These are phyloP conservation scores for Otus sunia DNA, from an alignment of 2,113 vertebrate species.

Conservation along the genomic window DNA sequence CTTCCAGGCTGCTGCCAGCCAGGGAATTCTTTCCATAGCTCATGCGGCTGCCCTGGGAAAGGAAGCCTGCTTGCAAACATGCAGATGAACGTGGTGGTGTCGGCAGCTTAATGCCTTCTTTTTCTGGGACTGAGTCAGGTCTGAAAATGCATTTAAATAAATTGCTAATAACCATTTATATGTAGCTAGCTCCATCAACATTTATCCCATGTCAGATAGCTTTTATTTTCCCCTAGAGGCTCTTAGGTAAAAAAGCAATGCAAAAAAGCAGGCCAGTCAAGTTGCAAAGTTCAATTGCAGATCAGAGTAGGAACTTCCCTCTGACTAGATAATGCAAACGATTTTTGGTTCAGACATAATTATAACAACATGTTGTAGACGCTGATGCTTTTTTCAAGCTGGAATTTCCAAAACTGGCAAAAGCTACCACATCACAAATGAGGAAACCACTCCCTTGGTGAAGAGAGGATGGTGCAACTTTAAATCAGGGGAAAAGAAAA, in stretches of 20 bases:
- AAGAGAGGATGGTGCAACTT: neutral
- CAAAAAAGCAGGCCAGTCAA: neutral
- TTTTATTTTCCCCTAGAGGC: neutral
- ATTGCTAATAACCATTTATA: neutral
- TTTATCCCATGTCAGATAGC: neutral
- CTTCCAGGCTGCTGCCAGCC: slow-evolving; percentile 20
- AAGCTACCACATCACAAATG: slow-evolving; percentile 39
- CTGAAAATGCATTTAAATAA: neutral
- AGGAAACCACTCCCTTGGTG: slow-evolving; percentile 38
- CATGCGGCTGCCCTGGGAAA: neutral
- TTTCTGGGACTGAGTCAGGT: neutral
- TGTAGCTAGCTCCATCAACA: neutral
- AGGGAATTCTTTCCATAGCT: slow-evolving; percentile 47
- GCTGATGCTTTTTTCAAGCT: neutral
- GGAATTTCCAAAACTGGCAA: slow-evolving; percentile 17
- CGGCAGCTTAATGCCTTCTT: neutral
- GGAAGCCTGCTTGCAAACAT: neutral
- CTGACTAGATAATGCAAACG: neutral
- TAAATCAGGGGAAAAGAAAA: slow-evolving; percentile 8
- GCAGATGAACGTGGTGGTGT: neutral
- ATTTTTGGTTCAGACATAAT: neutral
- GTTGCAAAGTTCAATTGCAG: neutral
- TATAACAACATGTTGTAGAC: neutral
- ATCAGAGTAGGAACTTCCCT: neutral
- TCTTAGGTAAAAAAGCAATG: neutral